Percentiles rank a stretch among this genome's conserved stretches.
Evolutionary conservation across 2,888 invertebrate genomes (phyloP).

Genomic region (Troilus luridus): DNA sequence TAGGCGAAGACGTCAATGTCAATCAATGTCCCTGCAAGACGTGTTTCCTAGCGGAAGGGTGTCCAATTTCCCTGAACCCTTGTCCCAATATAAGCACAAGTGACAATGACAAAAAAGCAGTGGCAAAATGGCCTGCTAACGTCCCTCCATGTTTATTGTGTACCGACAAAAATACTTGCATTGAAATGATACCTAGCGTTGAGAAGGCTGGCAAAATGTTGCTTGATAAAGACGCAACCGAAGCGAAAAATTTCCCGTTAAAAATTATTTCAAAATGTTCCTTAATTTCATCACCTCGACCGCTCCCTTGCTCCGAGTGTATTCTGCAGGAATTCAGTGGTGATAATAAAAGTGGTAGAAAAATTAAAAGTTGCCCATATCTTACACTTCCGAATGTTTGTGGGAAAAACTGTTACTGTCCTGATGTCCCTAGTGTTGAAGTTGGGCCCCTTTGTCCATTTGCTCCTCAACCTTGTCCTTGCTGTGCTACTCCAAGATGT

Average conservation of each 20-base stretch:
- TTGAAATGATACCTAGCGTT: neutral
- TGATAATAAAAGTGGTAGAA: neutral
- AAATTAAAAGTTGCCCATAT: conserved; percentile 53
- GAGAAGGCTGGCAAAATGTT: neutral
- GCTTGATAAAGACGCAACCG: neutral
- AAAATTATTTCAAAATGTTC: neutral
- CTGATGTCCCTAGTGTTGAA: conserved; percentile 59
- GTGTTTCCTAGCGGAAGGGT: conserved; percentile 33
- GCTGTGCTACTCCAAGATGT: conserved; percentile 52
- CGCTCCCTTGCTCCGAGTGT: conserved; percentile 48
- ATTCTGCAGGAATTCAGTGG: conserved; percentile 19
- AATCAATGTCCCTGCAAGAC: conserved; percentile 24
- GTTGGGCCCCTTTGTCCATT: conserved; percentile 61
- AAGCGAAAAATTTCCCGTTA: neutral
- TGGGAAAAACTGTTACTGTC: conserved; percentile 23
- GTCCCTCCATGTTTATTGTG: neutral
- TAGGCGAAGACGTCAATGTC: neutral
- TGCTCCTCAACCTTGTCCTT: conserved; percentile 56
- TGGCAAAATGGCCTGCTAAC: neutral
- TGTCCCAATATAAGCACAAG: neutral
- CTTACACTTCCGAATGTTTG: conserved; percentile 34
- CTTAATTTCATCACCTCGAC: neutral
- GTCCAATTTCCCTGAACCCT: conserved; percentile 26
- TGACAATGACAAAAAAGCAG: neutral
- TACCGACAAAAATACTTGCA: neutral